These are phyloP conservation scores for Deilephila elpenor DNA, from an alignment of 2,888 invertebrate genomes.

Conservation along the genomic window DNA sequence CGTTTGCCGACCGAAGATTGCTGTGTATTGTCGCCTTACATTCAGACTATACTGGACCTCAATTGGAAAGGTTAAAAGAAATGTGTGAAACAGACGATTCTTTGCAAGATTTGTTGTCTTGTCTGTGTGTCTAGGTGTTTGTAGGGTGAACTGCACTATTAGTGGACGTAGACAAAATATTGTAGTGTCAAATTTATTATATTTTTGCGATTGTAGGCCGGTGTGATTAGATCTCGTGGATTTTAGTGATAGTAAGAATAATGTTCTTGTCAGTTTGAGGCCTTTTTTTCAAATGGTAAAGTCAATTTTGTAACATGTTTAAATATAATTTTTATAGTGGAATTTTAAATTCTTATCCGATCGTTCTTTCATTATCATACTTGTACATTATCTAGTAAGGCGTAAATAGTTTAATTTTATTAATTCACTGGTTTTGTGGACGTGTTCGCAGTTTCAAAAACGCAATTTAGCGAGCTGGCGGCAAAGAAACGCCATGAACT, in stretches of 20 bases:
- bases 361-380: neutral
- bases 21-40: constrained; percentile 71
- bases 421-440: neutral
- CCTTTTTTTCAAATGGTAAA: constrained; percentile 5
- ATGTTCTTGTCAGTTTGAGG: constrained; percentile 14
- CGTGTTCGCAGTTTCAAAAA: neutral
- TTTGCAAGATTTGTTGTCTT: constrained; percentile 65
- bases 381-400: neutral
- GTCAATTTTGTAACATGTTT: neutral
- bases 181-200: constrained; percentile 16
- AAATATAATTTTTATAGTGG: constrained; percentile 11
- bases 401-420: neutral
- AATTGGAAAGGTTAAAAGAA: constrained; percentile 69
- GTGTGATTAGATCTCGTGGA: constrained; percentile 15
- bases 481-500: neutral
- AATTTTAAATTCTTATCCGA: constrained; percentile 22
- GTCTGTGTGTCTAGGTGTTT: constrained; percentile 46
- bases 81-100: constrained; percentile 65
- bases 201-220: constrained; percentile 25
- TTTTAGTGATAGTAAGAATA: neutral
- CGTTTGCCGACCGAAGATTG: constrained; percentile 70
- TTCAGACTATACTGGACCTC: constrained; percentile 68
- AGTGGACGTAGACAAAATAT: constrained; percentile 13
- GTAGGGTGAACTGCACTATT: constrained; percentile 9
- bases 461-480: neutral